Base-by-base conservation (phyloP, 2,113 vertebrate species). In the Protomyctophum bolini region DNA sequence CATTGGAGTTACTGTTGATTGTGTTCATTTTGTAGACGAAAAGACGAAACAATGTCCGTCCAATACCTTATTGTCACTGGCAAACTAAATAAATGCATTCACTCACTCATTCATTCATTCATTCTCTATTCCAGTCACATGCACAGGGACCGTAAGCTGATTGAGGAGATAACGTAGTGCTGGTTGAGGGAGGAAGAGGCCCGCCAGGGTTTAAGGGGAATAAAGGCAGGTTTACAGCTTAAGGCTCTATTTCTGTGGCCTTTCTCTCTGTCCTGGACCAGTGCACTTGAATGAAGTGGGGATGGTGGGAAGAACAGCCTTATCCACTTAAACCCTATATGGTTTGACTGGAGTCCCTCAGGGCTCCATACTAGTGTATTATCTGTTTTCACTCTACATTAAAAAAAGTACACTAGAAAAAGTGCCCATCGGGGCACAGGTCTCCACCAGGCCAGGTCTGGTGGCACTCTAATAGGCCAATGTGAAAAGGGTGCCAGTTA, bases 211-310 rank as follows among this genome's bases (percentile, higher is more conserved):
- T 80, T 73, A 82, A 66, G 54, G 21, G 28, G 46, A 66, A 52
- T 75, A 63, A 73, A 47, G 21, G 6, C 0, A 14, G 57, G 66
- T 65, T 72, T 60, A 72, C 8, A 64, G 75, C 77, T 88, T 86
- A 80, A 74, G 29, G 84, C 84, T 21, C 21, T 91, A 89, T 91
- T 90, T 85, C 28, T 66, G 75, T 61, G 66, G 48, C 33, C 15
- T 59, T 8, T 21, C 29, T 59, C 41, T 10, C 10, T 61, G 72
- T 9, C 64, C 72, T 0, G 58, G 10, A 8, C 58, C 46, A 46
- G 15, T 21, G 52, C 12, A 21, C 51, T 48, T 63, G 52, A 56
- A 63, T 63, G 66, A 54, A 46, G 29, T 6, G 7, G 33, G 7
- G 10, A 33, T 8, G 48, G 48, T 46, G 28, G 51, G 59, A 48